Evolutionary conservation across 2,888 invertebrate genomes (phyloP), one percentile per base, ranked within the genome.

Genomic region (Pseudococcus jackbeardsleyi): DNA sequence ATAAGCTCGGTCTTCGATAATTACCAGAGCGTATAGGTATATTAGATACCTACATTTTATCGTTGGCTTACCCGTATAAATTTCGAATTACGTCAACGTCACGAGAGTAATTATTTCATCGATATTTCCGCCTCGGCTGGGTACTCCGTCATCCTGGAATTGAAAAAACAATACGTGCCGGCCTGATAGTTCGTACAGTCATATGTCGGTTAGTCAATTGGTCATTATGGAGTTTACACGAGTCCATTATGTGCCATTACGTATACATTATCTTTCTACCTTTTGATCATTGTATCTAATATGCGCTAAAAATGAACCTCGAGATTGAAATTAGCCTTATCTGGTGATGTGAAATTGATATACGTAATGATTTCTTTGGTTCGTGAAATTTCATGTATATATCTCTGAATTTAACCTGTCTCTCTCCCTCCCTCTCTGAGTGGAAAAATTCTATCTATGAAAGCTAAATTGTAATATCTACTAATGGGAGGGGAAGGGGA

Each of bases 1-100:
- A 50, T 50, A 15, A 11, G 11, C 12, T 50, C 48, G 48, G 48
- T 50, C 15, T 50, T 50, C 48, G 48, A 15, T 50, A 50, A 50
- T 50, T 50, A 50, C 48, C 48, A 50, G 48, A 50, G 48, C 48
- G 48, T 50, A 50, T 50, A 50, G 48, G 48, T 50, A 12, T 50
- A 50, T 9, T 42, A 50, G 48, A 15, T 50, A 50, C 12, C 48
- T 50, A 50, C 48, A 8, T 50, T 15, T 50, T 4, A 12, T 9
- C 12, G 48, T 50, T 42, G 42, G 42, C 9, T 8, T 42, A 42
- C 42, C 9, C 42, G 15, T 33, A 54, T 54, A 54, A 50, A 54
- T 54, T 54, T 54, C 54, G 54, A 54, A 54, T 54, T 54, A 54
- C 54, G 54, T 54, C 54, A 54, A 54, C 54, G 54, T 54, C 54